Percentiles rank a stretch among this genome's conserved stretches.
These are phyloP conservation scores for Scomber japonicus DNA, from an alignment of 2,113 vertebrate species.

Conservation along the genomic window DNA sequence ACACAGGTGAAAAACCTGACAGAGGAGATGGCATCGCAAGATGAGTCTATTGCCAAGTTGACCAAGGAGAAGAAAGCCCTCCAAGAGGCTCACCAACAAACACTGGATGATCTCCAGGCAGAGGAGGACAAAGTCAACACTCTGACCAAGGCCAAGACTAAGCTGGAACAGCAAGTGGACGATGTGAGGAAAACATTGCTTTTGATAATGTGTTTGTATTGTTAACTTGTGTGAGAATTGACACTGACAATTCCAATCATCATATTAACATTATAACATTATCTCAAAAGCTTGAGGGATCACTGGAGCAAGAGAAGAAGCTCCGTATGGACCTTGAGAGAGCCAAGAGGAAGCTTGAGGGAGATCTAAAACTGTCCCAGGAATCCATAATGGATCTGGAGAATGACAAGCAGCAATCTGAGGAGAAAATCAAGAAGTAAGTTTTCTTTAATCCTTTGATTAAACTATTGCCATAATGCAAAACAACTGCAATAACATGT, in stretches of 20 bases:
- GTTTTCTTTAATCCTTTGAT: slow-evolving; percentile 20
- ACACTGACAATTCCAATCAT: no score
- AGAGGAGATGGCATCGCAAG: slow-evolving; percentile 84
- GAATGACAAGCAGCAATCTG: slow-evolving; percentile 81
- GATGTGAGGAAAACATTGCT: slow-evolving; percentile 69
- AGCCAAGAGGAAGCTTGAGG: slow-evolving; percentile 83
- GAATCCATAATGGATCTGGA: slow-evolving; percentile 83
- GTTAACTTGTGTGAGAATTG: not conserved
- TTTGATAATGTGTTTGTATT: no score
- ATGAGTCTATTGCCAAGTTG: slow-evolving; percentile 86
- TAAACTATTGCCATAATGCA: no score
- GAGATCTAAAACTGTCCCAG: slow-evolving; percentile 82
- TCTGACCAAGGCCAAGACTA: slow-evolving; percentile 84
- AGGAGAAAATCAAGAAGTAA: slow-evolving; percentile 76
- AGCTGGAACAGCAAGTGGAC: slow-evolving; percentile 85
- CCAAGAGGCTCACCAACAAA: slow-evolving; percentile 89
- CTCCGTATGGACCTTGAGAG: slow-evolving; percentile 89
- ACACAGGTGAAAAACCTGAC: slow-evolving; percentile 80
- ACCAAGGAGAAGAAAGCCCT: slow-evolving; percentile 91
- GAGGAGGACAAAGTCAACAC: slow-evolving; percentile 90
- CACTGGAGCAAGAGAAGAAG: slow-evolving; percentile 91
- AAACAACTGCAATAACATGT: not conserved
- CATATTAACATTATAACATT: no score
- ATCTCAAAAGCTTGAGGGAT: slow-evolving; percentile 87
- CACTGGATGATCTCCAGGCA: slow-evolving; percentile 89